Evolutionary conservation across 2,888 invertebrate species (phyloP), one percentile per base, ranked within the genome.

Genomic region (Hesperia comma): DNA sequence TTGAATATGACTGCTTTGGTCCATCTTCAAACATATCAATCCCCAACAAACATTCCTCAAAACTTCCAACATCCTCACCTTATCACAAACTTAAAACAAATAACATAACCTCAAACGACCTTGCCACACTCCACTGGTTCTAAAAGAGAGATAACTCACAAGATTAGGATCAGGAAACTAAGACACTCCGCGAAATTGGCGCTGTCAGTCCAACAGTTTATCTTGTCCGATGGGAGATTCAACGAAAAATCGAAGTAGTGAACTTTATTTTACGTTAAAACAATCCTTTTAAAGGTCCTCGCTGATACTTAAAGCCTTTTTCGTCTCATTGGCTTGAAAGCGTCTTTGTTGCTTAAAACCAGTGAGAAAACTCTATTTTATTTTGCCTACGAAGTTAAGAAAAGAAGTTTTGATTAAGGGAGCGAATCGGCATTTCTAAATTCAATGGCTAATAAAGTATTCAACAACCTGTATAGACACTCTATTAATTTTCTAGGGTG

Each of bases 101-200:
- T 26, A 12, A 12, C 51, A 51, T 51, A 51, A 51, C 21, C 56
- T 40, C 14, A 37, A 55, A 62, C n/a, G 40, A 49, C 63, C 62
- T 46, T 33, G 37, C 15, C 55, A 63, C 56, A 49, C 51, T 41
- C 15, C 15, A 41, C 40, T 17, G 51, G 40, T 26, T 64, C 49
- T 51, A 17, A 40, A 58, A 51, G 46, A 37, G 40, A 61, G 57
- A 63, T 63, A 58, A 53, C 57, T 64, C 64, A 58, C 51, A 49
- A 49, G 64, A 64, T 64, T 51, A 64, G 19, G 37, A 51, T 62
- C 55, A 41, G 57, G 57, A 37, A 58, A 64, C 64, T 64, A 64
- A 64, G 64, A 64, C 57, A 64, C 63, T 64, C 49, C 17, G 40
- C 49, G 56, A 40, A 63, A 63, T 63, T 57, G 57, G 37, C 49